phyloP scores from a whole-genome alignment of 2,113 vertebrate genomes.

The Engraulis encrasicolus region DNA sequence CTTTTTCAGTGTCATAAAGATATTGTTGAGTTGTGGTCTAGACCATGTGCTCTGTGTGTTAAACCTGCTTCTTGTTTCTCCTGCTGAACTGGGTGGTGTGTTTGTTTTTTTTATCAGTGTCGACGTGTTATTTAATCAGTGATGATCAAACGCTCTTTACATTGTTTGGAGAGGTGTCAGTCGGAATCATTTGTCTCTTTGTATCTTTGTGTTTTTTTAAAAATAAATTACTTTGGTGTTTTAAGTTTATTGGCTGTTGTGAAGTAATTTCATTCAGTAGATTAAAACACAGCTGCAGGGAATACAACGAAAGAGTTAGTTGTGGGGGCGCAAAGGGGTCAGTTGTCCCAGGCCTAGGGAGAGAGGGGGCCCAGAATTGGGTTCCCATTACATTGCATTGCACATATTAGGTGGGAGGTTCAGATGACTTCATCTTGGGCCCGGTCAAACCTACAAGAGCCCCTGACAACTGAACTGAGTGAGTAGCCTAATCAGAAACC shows the following conservation, averaged over 20 bases:
- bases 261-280: too few relatives aligned
- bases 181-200: constrained; percentile 50
- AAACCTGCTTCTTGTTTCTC: constrained; percentile 47
- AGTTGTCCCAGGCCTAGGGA: too few relatives aligned
- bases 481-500: too few relatives aligned
- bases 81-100: constrained; percentile 43
- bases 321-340: too few relatives aligned
- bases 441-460: too few relatives aligned
- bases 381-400: too few relatives aligned
- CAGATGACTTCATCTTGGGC: too few relatives aligned
- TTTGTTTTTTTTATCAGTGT: constrained; percentile 39
- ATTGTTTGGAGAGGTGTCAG: constrained; percentile 51
- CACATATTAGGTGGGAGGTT: too few relatives aligned
- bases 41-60: constrained; percentile 38
- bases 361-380: too few relatives aligned
- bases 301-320: too few relatives aligned
- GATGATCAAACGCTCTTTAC: constrained; percentile 46
- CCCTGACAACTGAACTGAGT: too few relatives aligned
- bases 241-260: constrained; percentile 1
- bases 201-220: constrained; percentile 55
- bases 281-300: too few relatives aligned
- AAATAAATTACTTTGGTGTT: constrained; percentile 55
- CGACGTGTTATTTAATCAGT: constrained; percentile 25
- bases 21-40: constrained; percentile 43
- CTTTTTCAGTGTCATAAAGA: constrained; percentile 25